A percentile compares a stretch with the other conserved stretches of the same genome.
phyloP scores from a whole-genome alignment of 2,888 invertebrate species.

The Trichopoda pennipes region DNA sequence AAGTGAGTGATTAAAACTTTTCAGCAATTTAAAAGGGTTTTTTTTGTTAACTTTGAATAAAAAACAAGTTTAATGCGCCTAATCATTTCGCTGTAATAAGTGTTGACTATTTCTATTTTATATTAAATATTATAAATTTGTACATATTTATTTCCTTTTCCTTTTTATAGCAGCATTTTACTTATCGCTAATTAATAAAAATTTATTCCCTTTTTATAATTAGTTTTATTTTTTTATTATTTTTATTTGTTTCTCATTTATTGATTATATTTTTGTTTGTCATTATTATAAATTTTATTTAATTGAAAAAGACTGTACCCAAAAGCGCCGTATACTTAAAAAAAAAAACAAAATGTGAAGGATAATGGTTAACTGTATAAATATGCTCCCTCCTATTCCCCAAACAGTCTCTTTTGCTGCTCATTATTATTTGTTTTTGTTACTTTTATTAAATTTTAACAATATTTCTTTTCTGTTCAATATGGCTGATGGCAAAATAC shows the following conservation, averaged over 20 bases:
- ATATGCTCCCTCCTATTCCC: neutral
- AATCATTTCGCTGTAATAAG: no score
- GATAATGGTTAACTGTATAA: constrained; percentile 28
- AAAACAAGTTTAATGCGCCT: no score
- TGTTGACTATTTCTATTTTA: no score
- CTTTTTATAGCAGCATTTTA: no score
- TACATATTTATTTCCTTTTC: no score
- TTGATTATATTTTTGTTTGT: constrained; percentile 57
- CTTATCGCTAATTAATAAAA: constrained; percentile 12
- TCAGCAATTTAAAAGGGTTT: no score
- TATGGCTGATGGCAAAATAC: constrained; percentile 42
- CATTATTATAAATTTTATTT: constrained; percentile 59
- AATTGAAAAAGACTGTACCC: constrained; percentile 62
- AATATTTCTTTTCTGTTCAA: constrained; percentile 43
- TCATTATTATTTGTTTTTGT: constrained; percentile 42
- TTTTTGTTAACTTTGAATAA: no score
- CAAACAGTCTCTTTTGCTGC: neutral
- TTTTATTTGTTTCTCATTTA: constrained; percentile 27
- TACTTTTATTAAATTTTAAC: constrained; percentile 49
- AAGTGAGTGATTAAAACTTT: no score
- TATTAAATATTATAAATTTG: no score
- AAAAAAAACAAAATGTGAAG: neutral
- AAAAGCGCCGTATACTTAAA: constrained; percentile 39
- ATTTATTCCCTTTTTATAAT: constrained; percentile 30
- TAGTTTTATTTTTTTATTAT: constrained; percentile 12